Evolutionary conservation across 2,797 vertebrate genomes (phyloP).

Genomic region (Pantherophis alleghaniensis): DNA sequence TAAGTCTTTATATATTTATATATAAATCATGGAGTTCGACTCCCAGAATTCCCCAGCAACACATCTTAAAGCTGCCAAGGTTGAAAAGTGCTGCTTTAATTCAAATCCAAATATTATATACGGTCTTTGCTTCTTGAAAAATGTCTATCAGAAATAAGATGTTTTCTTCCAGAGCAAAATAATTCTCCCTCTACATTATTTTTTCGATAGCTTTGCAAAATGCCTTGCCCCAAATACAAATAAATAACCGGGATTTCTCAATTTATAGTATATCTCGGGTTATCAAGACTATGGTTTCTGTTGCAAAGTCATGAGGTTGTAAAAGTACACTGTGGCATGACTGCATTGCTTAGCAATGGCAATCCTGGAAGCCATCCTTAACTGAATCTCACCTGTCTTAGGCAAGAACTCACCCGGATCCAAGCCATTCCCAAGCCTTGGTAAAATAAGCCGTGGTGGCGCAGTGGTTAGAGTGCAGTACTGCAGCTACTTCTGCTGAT

Average conservation of each 20-base stretch:
- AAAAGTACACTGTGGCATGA: background rate
- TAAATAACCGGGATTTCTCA: background rate
- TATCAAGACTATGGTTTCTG: background rate
- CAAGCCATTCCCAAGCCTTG: background rate
- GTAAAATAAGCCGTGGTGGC: background rate
- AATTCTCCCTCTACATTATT: background rate
- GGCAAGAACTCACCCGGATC: background rate
- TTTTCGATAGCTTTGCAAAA: background rate
- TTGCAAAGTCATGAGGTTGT: background rate
- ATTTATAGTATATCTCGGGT: background rate
- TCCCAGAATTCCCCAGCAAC: background rate
- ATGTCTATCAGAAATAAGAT: background rate
- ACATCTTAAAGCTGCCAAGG: background rate
- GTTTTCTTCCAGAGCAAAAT: background rate
- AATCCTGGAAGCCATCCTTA: background rate
- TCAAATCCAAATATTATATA: background rate
- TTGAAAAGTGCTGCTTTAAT: background rate
- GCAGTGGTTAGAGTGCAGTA: no score
- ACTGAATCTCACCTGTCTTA: background rate
- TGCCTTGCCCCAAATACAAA: background rate
- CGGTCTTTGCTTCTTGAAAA: background rate
- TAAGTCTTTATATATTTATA: slow-evolving; percentile 54
- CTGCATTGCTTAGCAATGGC: background rate
- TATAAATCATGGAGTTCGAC: background rate
- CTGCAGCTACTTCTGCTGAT: no score